A percentile compares a stretch with the other conserved stretches of the same genome.
Evolutionary conservation across 2,113 vertebrate species (phyloP).

Genomic region (Megalops atlanticus): DNA sequence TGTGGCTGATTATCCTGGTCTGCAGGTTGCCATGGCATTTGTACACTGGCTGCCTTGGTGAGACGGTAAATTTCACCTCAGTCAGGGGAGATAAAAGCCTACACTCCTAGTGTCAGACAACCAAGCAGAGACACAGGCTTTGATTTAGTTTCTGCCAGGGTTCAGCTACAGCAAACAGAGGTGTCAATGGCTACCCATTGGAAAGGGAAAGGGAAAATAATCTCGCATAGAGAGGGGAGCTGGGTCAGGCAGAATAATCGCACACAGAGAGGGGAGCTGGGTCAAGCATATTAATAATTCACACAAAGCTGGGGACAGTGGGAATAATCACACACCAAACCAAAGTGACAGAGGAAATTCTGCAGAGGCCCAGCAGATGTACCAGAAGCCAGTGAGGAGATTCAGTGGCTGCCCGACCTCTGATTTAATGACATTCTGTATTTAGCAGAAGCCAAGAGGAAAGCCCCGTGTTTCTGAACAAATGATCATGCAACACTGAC

Average conservation of each 20-base stretch:
- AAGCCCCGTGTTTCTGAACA: too few species aligned
- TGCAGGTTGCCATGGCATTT: background rate
- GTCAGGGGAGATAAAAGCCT: background rate
- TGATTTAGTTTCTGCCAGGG: background rate
- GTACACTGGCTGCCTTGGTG: background rate
- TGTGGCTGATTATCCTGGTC: background rate
- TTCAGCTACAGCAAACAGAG: conserved; percentile 2
- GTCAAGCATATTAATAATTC: too few species aligned
- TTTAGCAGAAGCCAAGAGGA: background rate
- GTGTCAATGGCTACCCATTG: background rate
- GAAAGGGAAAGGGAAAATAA: background rate
- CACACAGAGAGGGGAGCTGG: background rate
- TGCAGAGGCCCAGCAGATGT: background rate
- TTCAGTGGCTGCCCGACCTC: too few species aligned
- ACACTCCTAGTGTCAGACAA: background rate
- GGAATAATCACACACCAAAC: conserved; percentile 3
- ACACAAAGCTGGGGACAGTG: too few species aligned
- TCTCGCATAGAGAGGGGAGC: background rate
- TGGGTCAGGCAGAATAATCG: background rate
- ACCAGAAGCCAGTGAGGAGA: background rate
- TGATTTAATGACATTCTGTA: background rate
- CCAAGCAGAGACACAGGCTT: background rate
- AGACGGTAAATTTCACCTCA: background rate
- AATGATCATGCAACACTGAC: background rate
- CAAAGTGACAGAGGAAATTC: background rate